Conservation (phyloP, 2,888 invertebrate species). For the Xestoiulus laeticollis region DNA sequence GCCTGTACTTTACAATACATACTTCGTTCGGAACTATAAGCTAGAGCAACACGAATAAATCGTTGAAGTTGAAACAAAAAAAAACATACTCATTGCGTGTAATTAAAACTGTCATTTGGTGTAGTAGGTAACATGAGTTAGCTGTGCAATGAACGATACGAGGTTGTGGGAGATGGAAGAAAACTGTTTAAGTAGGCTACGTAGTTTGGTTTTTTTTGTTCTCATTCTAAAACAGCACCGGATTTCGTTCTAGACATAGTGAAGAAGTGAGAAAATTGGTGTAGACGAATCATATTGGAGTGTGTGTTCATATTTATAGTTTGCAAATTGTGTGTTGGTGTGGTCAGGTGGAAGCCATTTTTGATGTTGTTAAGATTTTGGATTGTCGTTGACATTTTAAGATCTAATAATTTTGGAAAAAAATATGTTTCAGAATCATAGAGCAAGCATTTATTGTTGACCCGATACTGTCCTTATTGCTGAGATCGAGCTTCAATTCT, state of each 20-base stretch:
- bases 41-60: slow-evolving; percentile 31
- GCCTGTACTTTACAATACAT: background rate
- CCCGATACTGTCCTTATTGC: too few relatives aligned
- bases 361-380: background rate
- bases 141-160: slow-evolving; percentile 5
- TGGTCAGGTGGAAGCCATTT: slow-evolving; percentile 8
- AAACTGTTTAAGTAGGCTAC: slow-evolving; percentile 30
- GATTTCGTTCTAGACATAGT: slow-evolving; percentile 21
- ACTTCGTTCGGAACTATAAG: background rate
- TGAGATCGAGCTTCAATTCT: too few relatives aligned
- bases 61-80: slow-evolving; percentile 1
- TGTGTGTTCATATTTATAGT: slow-evolving; percentile 13
- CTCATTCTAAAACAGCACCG: slow-evolving; percentile 13
- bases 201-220: background rate
- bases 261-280: slow-evolving; percentile 37
- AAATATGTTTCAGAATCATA: too few relatives aligned
- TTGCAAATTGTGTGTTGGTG: background rate
- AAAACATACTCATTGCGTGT: background rate
- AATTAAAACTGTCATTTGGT: background rate
- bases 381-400: background rate
- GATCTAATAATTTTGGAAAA: too few relatives aligned
- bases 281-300: slow-evolving; percentile 10
- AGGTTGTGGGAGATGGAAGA: slow-evolving; percentile 25
- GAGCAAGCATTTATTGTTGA: too few relatives aligned
- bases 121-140: slow-evolving; percentile 10